These are phyloP conservation scores for Leptodactylus fuscus DNA, from an alignment of 2,113 vertebrate genomes.

Conservation along the genomic window DNA sequence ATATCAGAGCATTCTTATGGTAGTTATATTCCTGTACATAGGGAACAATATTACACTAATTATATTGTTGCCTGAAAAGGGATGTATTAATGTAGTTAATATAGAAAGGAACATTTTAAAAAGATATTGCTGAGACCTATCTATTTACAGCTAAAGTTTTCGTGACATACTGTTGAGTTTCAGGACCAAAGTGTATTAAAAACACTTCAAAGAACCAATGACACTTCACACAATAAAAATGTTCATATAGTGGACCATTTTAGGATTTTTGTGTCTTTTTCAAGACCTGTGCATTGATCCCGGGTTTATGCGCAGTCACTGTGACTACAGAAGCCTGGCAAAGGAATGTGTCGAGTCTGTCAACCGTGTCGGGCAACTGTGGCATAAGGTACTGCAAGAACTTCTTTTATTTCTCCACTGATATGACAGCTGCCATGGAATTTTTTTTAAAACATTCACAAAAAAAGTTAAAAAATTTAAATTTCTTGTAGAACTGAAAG, in stretches of 20 bases:
- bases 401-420: neutral
- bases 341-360: constrained; percentile 7
- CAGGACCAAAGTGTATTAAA: neutral
- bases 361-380: neutral
- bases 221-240: neutral
- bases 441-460: neutral
- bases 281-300: neutral
- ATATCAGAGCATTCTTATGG: too few relatives aligned
- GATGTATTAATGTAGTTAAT: neutral
- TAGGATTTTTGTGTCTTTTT: neutral
- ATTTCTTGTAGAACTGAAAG: too few relatives aligned
- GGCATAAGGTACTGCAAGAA: neutral
- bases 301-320: neutral
- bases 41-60: too few relatives aligned
- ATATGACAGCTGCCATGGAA: neutral
- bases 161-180: neutral
- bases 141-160: neutral
- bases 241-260: neutral
- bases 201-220: neutral
- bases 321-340: neutral
- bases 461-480: too few relatives aligned
- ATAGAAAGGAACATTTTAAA: too few relatives aligned
- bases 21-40: too few relatives aligned
- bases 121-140: too few relatives aligned
- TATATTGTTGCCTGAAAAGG: neutral